phyloP scores from a whole-genome alignment of 2,113 vertebrate species.

The Cebidichthys violaceus region DNA sequence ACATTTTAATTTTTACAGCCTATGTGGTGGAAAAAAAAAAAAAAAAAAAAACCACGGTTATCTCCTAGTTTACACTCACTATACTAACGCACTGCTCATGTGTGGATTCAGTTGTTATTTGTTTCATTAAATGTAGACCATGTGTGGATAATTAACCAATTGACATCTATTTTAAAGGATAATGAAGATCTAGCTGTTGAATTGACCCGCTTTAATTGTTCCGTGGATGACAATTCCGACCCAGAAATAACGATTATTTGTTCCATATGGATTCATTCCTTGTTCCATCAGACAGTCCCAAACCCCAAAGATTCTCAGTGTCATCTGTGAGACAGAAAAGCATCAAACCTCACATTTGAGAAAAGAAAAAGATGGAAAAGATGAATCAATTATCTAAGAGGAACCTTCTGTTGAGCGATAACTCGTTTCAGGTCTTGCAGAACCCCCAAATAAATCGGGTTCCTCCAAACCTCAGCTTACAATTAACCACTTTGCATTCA shows the following conservation, averaged over 20 bases:
- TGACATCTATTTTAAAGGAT: not conserved
- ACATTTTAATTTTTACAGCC: conserved; percentile 47
- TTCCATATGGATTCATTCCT: not conserved
- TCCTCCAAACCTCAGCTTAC: not conserved
- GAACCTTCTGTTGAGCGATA: not conserved
- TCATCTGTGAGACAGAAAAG: conserved; percentile 29
- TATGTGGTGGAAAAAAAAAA: conserved; percentile 16
- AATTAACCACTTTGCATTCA: not conserved
- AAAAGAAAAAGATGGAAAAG: not conserved
- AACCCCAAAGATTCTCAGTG: not conserved
- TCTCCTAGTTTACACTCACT: conserved; percentile 42
- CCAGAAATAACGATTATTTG: not conserved
- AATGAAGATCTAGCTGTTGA: not conserved
- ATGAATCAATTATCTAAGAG: not conserved
- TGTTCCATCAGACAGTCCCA: not conserved
- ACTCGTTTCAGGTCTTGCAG: not conserved
- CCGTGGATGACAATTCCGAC: not conserved
- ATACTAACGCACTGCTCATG: not conserved
- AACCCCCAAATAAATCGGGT: not conserved
- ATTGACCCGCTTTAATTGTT: not conserved
- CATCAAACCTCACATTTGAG: conserved; percentile 4
- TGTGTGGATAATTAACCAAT: conserved; percentile 15
- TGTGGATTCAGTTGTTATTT: conserved; percentile 17
- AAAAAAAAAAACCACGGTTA: conserved; percentile 27
- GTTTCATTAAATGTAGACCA: conserved; percentile 19